Conservation (phyloP, 2,113 vertebrate species). For the Paramormyrops kingsleyae region DNA sequence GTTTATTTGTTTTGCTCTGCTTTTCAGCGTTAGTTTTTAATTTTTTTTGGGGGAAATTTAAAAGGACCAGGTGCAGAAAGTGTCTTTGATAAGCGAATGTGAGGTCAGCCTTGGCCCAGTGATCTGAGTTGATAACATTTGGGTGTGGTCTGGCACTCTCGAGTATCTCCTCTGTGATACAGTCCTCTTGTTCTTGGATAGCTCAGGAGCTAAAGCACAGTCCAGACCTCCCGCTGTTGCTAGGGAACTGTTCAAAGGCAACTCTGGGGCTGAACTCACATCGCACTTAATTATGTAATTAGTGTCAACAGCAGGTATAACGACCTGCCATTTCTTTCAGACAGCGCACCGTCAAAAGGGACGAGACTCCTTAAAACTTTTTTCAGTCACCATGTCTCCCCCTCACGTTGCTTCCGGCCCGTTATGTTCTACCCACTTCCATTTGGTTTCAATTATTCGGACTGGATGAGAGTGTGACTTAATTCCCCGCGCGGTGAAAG, state of each 20-base stretch:
- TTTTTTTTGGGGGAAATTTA: not conserved
- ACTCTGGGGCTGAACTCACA: constrained; percentile 3
- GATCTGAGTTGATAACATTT: not conserved
- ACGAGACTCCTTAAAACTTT: not conserved
- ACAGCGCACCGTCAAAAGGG: not conserved
- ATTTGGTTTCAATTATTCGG: not conserved
- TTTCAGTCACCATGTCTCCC: not conserved
- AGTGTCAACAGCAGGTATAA: constrained; percentile 17
- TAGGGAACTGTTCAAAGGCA: constrained; percentile 17
- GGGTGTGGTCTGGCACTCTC: not conserved
- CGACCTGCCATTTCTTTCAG: not conserved
- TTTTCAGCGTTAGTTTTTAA: not conserved
- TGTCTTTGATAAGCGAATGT: not conserved
- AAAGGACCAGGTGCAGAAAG: not conserved
- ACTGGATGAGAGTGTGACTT: not conserved
- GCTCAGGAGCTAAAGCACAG: not conserved
- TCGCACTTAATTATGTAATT: constrained; percentile 18
- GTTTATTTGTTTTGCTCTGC: not conserved
- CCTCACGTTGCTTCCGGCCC: not conserved
- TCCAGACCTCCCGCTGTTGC: constrained; percentile 20
- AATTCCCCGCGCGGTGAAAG: not conserved
- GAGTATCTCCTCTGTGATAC: not conserved
- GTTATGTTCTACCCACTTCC: not conserved
- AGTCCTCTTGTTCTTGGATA: not conserved
- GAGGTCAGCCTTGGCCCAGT: not conserved